These are phyloP conservation scores for Cydia strobilella DNA, from an alignment of 1,140 invertebrate species.

Conservation along the genomic window DNA sequence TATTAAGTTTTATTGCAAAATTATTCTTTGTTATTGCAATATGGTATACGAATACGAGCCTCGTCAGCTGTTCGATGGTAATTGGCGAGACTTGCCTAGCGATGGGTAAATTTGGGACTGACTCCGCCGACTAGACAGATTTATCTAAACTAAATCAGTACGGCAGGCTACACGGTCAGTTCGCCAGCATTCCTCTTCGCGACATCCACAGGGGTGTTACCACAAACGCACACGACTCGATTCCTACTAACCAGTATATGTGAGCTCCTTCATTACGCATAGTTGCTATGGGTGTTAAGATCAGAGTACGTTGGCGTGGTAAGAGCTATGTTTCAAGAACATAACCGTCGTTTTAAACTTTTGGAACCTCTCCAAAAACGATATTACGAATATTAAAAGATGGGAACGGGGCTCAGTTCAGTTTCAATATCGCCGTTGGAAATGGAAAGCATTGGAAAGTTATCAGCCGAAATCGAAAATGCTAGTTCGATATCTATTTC, in stretches of 20 bases:
- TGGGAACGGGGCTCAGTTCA: not conserved
- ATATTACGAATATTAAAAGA: constrained; percentile 21
- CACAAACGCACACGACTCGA: not conserved
- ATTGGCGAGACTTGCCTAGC: not conserved
- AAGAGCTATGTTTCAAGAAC: not conserved
- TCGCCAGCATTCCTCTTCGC: not conserved
- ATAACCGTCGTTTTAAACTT: not conserved
- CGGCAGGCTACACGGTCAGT: constrained; percentile 1
- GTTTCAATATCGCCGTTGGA: constrained; percentile 12
- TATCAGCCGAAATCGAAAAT: constrained; percentile 9
- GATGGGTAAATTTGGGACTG: not conserved
- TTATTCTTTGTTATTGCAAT: too few relatives aligned
- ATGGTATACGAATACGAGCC: too few relatives aligned
- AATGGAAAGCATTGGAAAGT: constrained; percentile 14
- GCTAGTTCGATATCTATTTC: not conserved
- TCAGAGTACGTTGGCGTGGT: not conserved
- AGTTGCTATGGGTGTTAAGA: not conserved
- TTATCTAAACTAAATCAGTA: constrained; percentile 17
- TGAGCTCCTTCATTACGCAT: not conserved
- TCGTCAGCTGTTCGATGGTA: not conserved
- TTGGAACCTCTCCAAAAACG: constrained; percentile 9
- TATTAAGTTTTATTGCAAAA: too few relatives aligned
- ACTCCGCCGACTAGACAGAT: constrained; percentile 1
- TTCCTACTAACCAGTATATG: not conserved
- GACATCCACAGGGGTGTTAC: not conserved